Evolutionary conservation across 2,113 vertebrate genomes (phyloP), one percentile per base, ranked within the genome.

Genomic region (Oryzias celebensis): DNA sequence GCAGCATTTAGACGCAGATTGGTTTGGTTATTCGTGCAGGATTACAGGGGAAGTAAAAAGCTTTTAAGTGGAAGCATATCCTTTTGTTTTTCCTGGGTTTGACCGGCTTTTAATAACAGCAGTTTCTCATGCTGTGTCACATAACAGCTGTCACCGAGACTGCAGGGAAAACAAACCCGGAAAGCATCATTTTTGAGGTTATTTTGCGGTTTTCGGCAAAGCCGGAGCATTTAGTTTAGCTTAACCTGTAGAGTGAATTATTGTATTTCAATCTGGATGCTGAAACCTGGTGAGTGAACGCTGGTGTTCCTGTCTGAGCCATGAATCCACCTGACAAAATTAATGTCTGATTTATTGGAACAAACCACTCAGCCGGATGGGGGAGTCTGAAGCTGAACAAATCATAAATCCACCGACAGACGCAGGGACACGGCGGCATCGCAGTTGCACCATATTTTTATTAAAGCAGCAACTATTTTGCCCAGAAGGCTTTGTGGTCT

Each of bases 401-500:
- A 77, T 82, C 62, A 7, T 36, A 8, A 36, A 36, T 10, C 7
- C 31, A 28, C 5, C 26, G 7, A 6, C 26, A 28, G 26, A 28
- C 26, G 31, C 41, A 10, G 17, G 71, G 77, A 82, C 84, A 88
- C 71, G 58, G 22, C 74, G 69, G 75, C 85, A 86, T 78, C 55
- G 56, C 50, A 59, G 67, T 84, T 87, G 75, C 86, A 80, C 75
- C 84, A 85, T 82, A 84, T 83, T 72, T 86, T 68, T 84, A 12
- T 36, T 36, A 60, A 52, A 62, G 69, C 78, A 58, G 74, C 73
- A 65, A 51, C 44, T 72, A 60, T 71, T 69, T 77, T 75, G 80
- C 66, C 81, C 80, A 85, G 58, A 81, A 84, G 26, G 59, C 80
- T 70, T 84, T 71, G 78, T 75, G 88, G 81, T 85, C 75, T 87